Conservation (phyloP, 2,797 vertebrate genomes). For the Dermochelys coriacea region DNA sequence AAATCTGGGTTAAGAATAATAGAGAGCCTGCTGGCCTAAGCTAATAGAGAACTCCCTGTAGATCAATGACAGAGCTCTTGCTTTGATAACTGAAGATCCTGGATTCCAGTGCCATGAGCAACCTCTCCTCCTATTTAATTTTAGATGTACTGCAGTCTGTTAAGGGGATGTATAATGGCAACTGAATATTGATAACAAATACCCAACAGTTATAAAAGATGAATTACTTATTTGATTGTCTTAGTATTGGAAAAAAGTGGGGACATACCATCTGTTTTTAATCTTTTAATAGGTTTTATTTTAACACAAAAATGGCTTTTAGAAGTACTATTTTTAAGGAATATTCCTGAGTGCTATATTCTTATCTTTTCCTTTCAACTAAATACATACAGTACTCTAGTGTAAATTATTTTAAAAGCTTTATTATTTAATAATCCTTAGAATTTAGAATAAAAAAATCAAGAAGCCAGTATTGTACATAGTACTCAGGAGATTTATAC, state of each 20-base stretch:
- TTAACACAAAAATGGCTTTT: background rate
- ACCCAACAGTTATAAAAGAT: conserved; percentile 38
- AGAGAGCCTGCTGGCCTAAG: conserved; percentile 19
- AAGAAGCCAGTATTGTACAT: background rate
- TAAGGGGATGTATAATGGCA: conserved; percentile 34
- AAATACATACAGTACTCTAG: background rate
- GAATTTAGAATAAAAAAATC: background rate
- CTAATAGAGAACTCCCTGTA: fast-evolving
- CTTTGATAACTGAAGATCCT: conserved; percentile 3
- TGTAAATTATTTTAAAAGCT: background rate
- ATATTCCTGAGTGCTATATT: background rate
- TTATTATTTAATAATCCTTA: conserved; percentile 8
- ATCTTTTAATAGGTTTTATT: conserved; percentile 38
- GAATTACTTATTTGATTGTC: conserved; percentile 16
- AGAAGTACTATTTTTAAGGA: conserved; percentile 19
- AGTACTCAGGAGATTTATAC: background rate
- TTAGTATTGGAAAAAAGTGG: background rate
- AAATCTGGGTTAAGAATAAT: conserved; percentile 23
- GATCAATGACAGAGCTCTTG: background rate
- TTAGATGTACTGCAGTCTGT: conserved; percentile 46
- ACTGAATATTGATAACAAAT: conserved; percentile 20
- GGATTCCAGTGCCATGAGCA: background rate
- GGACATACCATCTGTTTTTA: conserved; percentile 62
- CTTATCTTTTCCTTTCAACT: background rate
- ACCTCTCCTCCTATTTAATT: conserved; percentile 66